phyloP scores from a whole-genome alignment of 2,888 invertebrate species.

The Napeogenes inachia region DNA sequence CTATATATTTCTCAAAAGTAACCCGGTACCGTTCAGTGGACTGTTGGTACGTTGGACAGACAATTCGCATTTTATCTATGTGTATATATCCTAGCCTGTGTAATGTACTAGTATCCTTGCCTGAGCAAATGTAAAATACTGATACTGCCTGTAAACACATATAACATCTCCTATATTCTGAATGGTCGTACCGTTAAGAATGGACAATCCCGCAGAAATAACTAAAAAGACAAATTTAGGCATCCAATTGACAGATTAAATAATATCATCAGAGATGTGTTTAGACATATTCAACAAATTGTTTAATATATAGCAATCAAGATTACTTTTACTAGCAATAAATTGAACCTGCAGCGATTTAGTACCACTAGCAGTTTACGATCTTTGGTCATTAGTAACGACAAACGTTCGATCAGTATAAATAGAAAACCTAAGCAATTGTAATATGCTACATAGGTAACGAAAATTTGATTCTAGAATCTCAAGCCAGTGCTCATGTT shows the following conservation, averaged over 20 bases:
- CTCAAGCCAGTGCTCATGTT: too few relatives aligned
- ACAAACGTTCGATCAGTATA: neutral
- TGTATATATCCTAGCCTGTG: too few relatives aligned
- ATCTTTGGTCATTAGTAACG: neutral
- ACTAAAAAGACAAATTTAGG: neutral
- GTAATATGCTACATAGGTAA: neutral
- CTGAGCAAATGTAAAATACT: too few relatives aligned
- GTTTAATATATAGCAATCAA: neutral
- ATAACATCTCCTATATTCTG: too few relatives aligned
- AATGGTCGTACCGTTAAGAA: neutral
- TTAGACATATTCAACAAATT: slow-evolving; percentile 7
- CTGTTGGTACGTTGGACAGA: too few relatives aligned
- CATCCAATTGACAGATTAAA: neutral
- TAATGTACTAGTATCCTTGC: too few relatives aligned
- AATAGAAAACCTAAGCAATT: neutral
- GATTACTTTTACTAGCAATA: neutral
- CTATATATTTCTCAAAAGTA: too few relatives aligned
- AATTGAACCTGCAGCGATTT: neutral
- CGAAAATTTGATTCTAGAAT: neutral
- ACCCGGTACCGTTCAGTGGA: too few relatives aligned
- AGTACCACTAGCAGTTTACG: neutral
- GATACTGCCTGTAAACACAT: too few relatives aligned
- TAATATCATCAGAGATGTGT: slow-evolving; percentile 2
- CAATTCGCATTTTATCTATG: too few relatives aligned
- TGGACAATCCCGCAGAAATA: neutral